Evolutionary conservation across 2,797 vertebrate species (phyloP).

Genomic region (Pseudocheirus occidentalis): DNA sequence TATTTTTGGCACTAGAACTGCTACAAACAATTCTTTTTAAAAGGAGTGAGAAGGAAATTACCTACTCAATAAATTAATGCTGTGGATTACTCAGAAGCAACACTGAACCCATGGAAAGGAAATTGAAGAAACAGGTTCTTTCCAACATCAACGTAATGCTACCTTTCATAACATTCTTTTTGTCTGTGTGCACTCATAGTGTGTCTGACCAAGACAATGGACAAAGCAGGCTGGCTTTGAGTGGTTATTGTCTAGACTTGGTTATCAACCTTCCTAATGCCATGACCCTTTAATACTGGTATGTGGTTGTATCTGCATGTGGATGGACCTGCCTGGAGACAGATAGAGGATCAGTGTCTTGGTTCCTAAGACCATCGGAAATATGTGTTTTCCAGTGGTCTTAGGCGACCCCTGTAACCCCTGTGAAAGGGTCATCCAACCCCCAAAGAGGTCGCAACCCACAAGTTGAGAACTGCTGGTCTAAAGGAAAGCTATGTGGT

Average conservation of each 20-base stretch:
- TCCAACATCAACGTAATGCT: slow-evolving; percentile 38
- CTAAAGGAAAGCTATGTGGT: slow-evolving; percentile 16
- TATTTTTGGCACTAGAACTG: slow-evolving; percentile 57
- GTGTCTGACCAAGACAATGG: slow-evolving; percentile 43
- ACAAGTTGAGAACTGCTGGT: no score
- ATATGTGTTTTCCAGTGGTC: no score
- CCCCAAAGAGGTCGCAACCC: no score
- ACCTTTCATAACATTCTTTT: slow-evolving; percentile 40
- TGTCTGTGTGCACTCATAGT: not conserved
- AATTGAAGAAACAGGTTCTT: slow-evolving; percentile 72
- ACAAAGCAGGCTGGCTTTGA: slow-evolving; percentile 20
- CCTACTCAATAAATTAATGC: slow-evolving; percentile 78
- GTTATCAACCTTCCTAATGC: no score
- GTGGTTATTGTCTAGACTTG: not conserved
- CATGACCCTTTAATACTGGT: no score
- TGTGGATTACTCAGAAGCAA: slow-evolving; percentile 63
- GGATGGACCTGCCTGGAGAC: no score
- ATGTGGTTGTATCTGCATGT: no score
- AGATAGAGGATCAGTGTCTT: no score
- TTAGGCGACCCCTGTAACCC: no score
- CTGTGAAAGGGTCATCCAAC: no score
- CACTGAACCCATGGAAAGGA: slow-evolving; percentile 68
- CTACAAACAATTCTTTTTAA: slow-evolving; percentile 72
- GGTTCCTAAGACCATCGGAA: no score
- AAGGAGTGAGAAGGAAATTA: slow-evolving; percentile 78